phyloP scores from a whole-genome alignment of 2,888 invertebrate genomes.

The Crematogaster levior region DNA sequence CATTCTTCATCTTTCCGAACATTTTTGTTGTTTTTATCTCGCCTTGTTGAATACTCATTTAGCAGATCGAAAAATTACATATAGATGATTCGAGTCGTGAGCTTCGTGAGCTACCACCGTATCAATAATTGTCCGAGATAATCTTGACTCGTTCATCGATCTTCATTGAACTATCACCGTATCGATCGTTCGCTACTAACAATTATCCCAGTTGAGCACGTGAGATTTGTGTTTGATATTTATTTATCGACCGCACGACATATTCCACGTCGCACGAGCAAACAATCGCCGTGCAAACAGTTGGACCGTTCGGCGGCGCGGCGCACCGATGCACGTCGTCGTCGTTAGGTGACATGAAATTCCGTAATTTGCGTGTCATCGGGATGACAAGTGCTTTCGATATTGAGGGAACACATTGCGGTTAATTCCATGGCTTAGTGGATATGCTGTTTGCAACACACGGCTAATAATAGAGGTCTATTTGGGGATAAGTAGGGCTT shows the following conservation, averaged over 20 bases:
- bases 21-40: not conserved
- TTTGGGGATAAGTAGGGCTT: constrained; percentile 8
- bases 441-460: constrained; percentile 17
- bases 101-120: constrained; percentile 38
- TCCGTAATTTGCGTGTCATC: constrained; percentile 49
- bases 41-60: not conserved
- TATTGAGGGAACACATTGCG: constrained; percentile 25
- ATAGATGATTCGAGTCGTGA: constrained; percentile 24
- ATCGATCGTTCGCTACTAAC: constrained; percentile 73
- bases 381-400: constrained; percentile 32
- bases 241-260: constrained; percentile 76
- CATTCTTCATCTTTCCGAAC: not conserved
- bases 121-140: constrained; percentile 27
- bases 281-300: constrained; percentile 74
- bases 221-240: constrained; percentile 78
- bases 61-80: constrained; percentile 25
- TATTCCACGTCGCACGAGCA: constrained; percentile 68
- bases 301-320: constrained; percentile 35
- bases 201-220: constrained; percentile 74
- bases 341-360: constrained; percentile 48
- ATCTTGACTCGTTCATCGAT: constrained; percentile 59
- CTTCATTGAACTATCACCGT: constrained; percentile 61
- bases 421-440: constrained; percentile 25
- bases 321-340: constrained; percentile 11
- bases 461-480: constrained; percentile 20